Evolutionary conservation across 1,140 invertebrate species (phyloP), one percentile per base, ranked within the genome.

Genomic region (Bathynomus jamesi): DNA sequence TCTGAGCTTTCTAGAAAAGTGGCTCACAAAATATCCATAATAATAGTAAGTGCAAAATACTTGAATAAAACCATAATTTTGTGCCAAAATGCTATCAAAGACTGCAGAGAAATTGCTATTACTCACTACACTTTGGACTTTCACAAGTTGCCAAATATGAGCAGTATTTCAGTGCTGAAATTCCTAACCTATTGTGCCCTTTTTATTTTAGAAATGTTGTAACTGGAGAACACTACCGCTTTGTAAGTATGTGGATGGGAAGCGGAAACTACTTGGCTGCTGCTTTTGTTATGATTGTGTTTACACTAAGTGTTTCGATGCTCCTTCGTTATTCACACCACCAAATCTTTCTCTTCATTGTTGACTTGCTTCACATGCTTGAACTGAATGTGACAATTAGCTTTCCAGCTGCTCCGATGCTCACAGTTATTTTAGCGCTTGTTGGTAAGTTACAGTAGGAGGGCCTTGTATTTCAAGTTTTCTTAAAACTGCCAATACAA

Each of bases 291-390:
- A 99, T 99, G 97, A 86, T 99, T 17, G 87, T 98, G 29, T 99
- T 99, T 88, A 99, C 97, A 8, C 90, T 99, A 32, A 96, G 95
- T 0, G 95, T 99, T 78, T 98, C 96, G 3, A 98, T 99, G 91
- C 84, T 99, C 73, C 85, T 99, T 61, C 88, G 97, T 61, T 99
- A 98, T 83, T 98, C 96, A 2, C 96, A 99, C 85, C 96, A 99
- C 83, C 97, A 99, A 84, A 98, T 99, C 79, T 98, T 99, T 82
- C 87, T 98, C 28, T 98, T 98, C 80, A 97, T 98, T 78, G 93
- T 98, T 79, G 95, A 99, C 83, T 85, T 99, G 64, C 86, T 99
- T 71, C 96, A 98, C 84, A 97, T 98, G 93, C 83, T 98, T 81
- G 96, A 99, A 82, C 92, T 93, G 82, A 78, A 79, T 67, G 84